A percentile compares a stretch with the other conserved stretches of the same genome.
phyloP scores from a whole-genome alignment of 2,113 vertebrate genomes.

The Cyphomyrus plagiostoma region DNA sequence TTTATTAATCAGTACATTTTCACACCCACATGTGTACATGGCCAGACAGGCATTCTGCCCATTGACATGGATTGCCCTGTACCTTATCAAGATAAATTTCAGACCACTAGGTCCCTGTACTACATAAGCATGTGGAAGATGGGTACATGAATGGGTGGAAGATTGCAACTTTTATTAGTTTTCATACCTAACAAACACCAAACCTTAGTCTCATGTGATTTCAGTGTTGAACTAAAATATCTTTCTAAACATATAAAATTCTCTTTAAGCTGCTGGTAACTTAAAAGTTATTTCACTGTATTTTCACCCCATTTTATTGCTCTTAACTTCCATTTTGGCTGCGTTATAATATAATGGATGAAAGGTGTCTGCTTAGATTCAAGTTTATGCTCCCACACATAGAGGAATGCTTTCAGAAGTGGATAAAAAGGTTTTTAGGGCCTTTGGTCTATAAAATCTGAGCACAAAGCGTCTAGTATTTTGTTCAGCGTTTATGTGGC shows the following conservation, averaged over 20 bases:
- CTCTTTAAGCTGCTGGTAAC: not conserved
- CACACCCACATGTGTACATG: not conserved
- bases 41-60: not conserved
- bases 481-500: not conserved
- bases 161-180: not conserved
- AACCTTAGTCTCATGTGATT: not conserved
- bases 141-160: not conserved
- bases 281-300: not conserved
- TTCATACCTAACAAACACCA: not conserved
- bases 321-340: not conserved
- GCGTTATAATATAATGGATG: conserved; percentile 7
- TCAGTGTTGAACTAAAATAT: not conserved
- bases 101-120: not conserved
- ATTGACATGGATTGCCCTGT: not conserved
- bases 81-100: not conserved
- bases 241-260: conserved; percentile 7
- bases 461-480: not conserved
- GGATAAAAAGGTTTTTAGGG: not conserved
- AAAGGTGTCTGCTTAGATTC: conserved; percentile 8
- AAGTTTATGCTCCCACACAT: not conserved
- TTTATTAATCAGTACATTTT: not conserved
- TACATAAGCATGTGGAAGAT: not conserved
- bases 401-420: not conserved
- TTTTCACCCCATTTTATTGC: not conserved
- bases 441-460: not conserved